A percentile compares a stretch with the other conserved stretches of the same genome.
These are phyloP conservation scores for Scotopteryx bipunctaria DNA, from an alignment of 2,888 invertebrate species.

Conservation along the genomic window DNA sequence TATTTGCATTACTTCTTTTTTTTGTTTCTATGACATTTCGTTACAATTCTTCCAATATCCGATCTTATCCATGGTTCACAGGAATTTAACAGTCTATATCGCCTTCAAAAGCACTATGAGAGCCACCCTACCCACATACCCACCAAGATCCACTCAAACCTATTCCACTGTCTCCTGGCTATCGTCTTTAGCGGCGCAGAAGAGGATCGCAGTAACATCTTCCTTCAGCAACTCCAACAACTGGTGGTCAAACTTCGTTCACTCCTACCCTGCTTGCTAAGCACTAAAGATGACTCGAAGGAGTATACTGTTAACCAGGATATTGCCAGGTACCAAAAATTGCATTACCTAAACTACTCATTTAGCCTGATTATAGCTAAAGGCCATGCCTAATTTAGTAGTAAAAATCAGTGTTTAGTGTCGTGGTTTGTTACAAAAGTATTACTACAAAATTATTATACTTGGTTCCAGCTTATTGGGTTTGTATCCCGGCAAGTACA, in stretches of 20 bases:
- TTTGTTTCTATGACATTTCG: no score
- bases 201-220: slow-evolving; percentile 60
- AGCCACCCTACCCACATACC: slow-evolving; percentile 70
- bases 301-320: slow-evolving; percentile 68
- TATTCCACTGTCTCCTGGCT: slow-evolving; percentile 71
- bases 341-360: not conserved
- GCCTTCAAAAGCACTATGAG: slow-evolving; percentile 72
- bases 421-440: no score
- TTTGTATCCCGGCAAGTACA: slow-evolving; percentile 69
- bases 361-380: no score
- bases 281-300: slow-evolving; percentile 50
- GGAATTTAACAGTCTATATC: slow-evolving; percentile 71
- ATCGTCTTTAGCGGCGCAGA: slow-evolving; percentile 64
- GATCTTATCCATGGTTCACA: slow-evolving; percentile 34
- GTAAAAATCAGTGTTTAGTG: no score
- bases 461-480: slow-evolving; percentile 64
- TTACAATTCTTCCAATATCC: not conserved
- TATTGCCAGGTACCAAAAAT: slow-evolving; percentile 61
- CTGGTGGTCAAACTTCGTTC: slow-evolving; percentile 65
- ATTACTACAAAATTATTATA: not conserved
- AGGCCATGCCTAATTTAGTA: no score
- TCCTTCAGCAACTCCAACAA: slow-evolving; percentile 69
- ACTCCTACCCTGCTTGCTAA: slow-evolving; percentile 66
- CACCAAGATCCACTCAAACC: slow-evolving; percentile 63
- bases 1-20: no score